Base-by-base conservation (phyloP, 2,113 vertebrate species). In the Mohoua ochrocephala region DNA sequence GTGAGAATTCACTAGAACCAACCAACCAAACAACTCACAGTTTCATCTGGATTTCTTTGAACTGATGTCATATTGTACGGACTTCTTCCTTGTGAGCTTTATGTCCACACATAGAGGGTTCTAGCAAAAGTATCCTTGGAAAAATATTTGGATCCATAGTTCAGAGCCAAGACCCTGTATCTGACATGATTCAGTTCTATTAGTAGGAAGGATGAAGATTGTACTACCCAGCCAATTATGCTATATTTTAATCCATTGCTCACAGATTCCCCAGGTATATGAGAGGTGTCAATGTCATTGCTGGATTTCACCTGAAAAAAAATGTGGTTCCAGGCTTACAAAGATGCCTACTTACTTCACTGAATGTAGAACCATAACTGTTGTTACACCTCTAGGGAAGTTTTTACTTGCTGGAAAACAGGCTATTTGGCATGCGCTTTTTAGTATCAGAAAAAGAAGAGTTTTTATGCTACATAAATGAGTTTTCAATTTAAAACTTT, bases 401-500 rank as follows among this genome's bases (percentile, higher is more conserved):
- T 35, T 87, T 81, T 44, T 30, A 23, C 30, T 61, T 87, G 42
- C 18, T 82, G 28, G 52, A 74, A 79, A 90, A 63, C 11, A 59
- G 12, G 3, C 7, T 64, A 54, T 82, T 82, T 45, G 24, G 27
- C 18, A 49, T 75, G 47, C 57, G 21, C 59, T 85, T 68, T n/a
- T 65, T 10, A 87, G 42, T 33, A 50, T 41, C 26, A 67, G 26
- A 21, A 53, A 73, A 64, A 31, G 13, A 64, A 33, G 15, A 41
- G 5, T 2, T 9, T 76, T 82, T 77, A 31, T 61, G 35, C 21
- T 45, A 61, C 13, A n/a, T 6, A n/a, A 7, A 45, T 13, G 6
- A 53, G 14, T 84, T 87, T 96, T 91, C 53, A 95, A 57, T 84
- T 91, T 90, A 87, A 93, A 91, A 57, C n/a, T 57, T 80, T 56